phyloP scores from a whole-genome alignment of 1,140 invertebrate genomes.

The Zophobas atratus region DNA sequence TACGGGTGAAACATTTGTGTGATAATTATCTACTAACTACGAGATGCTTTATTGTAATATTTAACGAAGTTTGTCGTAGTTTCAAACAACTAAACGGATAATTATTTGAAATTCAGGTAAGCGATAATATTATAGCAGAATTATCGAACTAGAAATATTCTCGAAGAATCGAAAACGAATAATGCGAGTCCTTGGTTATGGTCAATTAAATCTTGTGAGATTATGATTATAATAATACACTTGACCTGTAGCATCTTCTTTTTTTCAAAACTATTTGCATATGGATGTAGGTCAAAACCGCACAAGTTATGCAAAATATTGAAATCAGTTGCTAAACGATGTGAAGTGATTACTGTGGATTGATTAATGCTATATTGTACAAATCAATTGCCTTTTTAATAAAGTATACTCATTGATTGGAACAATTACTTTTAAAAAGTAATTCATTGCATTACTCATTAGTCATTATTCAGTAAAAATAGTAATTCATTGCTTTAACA shows the following conservation, averaged over 20 bases:
- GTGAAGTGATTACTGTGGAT: no score
- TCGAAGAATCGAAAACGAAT: not conserved
- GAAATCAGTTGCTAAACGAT: no score
- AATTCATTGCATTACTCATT: no score
- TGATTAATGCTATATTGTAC: no score
- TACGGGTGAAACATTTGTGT: not conserved
- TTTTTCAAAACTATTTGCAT: slow-evolving; percentile 43
- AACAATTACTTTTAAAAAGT: no score
- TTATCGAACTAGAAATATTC: not conserved
- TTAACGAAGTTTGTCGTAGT: not conserved
- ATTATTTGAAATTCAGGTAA: not conserved
- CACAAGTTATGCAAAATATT: not conserved
- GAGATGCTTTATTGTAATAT: not conserved
- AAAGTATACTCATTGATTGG: no score
- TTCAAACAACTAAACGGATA: not conserved
- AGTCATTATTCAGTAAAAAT: no score
- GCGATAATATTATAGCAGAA: not conserved
- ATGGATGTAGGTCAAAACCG: slow-evolving; percentile 25
- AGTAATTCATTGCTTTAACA: no score
- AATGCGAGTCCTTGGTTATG: slow-evolving; percentile 34
- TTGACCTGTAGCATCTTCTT: slow-evolving; percentile 42
- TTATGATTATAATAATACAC: slow-evolving; percentile 31
- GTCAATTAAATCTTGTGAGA: slow-evolving; percentile 46
- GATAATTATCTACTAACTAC: not conserved
- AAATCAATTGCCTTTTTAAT: no score